phyloP scores from a whole-genome alignment of 1,140 invertebrate species.

The Meloidogyne chitwoodi region DNA sequence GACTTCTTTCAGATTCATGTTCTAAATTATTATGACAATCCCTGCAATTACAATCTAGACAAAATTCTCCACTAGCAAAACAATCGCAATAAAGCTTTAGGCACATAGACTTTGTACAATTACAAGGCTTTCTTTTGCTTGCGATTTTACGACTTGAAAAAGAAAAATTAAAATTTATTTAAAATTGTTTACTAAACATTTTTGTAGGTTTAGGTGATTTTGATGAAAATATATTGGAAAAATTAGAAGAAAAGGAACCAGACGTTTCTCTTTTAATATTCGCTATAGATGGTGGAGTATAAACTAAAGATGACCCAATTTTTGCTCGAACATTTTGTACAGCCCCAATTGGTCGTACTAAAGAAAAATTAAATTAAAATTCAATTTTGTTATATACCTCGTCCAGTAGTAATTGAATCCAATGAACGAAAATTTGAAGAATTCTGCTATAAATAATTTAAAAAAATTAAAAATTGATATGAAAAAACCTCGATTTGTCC shows the following conservation, averaged over 20 bases:
- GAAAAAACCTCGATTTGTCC: background rate
- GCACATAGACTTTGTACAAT: constrained; percentile 98
- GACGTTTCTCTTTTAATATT: background rate
- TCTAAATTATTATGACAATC: constrained; percentile 95
- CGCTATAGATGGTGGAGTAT: background rate
- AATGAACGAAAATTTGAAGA: background rate
- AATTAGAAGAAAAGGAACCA: background rate
- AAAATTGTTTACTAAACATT: background rate
- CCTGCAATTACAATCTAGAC: constrained; percentile 93
- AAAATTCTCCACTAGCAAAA: constrained; percentile 99
- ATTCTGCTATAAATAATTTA: background rate
- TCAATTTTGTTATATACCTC: background rate
- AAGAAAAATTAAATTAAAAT: background rate
- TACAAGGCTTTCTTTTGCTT: constrained; percentile 78
- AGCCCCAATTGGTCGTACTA: background rate
- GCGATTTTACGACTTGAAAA: constrained; percentile 45
- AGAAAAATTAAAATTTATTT: background rate
- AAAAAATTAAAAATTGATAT: background rate
- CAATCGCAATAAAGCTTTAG: constrained; percentile 98
- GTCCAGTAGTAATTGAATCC: background rate
- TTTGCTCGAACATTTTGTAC: background rate
- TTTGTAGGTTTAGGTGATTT: background rate
- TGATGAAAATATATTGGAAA: background rate
- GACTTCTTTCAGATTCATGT: constrained; percentile 87
- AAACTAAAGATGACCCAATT: background rate